A percentile compares a stretch with the other conserved stretches of the same genome.
Evolutionary conservation across 2,888 invertebrate genomes (phyloP).

Genomic region (Melipona bicolor): DNA sequence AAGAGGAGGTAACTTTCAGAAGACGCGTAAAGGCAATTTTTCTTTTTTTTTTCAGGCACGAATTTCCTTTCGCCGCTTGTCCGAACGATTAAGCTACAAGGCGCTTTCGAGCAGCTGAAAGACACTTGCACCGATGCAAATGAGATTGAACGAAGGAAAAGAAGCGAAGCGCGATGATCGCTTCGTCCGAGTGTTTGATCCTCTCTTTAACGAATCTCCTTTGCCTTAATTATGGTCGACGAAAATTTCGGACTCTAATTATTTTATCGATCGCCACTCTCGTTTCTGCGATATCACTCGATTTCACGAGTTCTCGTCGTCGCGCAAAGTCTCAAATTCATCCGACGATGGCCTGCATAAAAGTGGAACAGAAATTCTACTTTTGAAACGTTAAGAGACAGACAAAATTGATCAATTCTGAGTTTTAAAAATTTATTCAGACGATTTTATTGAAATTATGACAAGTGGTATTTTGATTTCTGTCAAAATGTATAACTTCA

Average conservation of each 20-base stretch:
- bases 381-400: background rate
- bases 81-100: slow-evolving; percentile 20
- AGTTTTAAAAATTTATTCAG: background rate
- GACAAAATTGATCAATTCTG: background rate
- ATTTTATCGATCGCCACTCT: background rate
- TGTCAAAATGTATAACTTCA: too few relatives aligned
- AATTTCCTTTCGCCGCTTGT: background rate
- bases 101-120: background rate
- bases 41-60: background rate
- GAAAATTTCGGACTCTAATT: background rate
- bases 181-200: background rate
- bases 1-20: slow-evolving; percentile 9
- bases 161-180: background rate
- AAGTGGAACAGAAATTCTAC: background rate
- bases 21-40: slow-evolving; percentile 29
- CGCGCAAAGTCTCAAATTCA: background rate
- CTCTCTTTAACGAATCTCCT: background rate
- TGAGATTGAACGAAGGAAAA: slow-evolving; percentile 1
- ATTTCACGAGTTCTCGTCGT: background rate
- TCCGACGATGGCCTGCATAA: background rate
- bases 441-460: too few relatives aligned
- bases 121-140: background rate
- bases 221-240: background rate
- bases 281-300: background rate
- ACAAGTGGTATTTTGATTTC: background rate